Conservation (phyloP, 2,797 vertebrate genomes). For the Fringilla coelebs region DNA sequence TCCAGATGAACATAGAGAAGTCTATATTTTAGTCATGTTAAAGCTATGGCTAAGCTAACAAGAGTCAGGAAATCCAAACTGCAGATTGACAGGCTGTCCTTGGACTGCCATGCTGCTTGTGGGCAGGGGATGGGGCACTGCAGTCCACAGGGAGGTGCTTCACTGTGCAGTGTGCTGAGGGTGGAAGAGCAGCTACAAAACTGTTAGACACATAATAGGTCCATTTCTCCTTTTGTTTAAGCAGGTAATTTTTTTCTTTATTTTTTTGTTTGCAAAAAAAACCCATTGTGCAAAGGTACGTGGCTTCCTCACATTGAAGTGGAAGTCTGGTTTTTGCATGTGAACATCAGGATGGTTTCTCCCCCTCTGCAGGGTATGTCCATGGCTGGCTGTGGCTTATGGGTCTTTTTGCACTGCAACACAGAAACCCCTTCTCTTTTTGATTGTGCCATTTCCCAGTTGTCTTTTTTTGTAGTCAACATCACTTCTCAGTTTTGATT, state of each 20-base stretch:
- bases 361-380: background rate
- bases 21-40: conserved; percentile 52
- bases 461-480: background rate
- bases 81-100: conserved; percentile 16
- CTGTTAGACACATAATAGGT: background rate
- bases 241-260: background rate
- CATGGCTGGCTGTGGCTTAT: rapidly evolving
- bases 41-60: conserved; percentile 49
- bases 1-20: conserved; percentile 9
- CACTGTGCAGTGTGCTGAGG: background rate
- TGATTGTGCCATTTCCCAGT: background rate
- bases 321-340: background rate
- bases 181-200: background rate
- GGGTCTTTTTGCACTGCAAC: background rate
- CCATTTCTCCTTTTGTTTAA: background rate
- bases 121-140: background rate
- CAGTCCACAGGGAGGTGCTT: rapidly evolving
- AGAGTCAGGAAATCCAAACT: conserved; percentile 51
- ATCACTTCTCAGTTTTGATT: background rate
- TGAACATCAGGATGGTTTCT: background rate
- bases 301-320: background rate
- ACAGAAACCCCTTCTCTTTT: background rate
- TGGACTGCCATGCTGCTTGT: background rate
- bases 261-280: background rate
- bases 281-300: rapidly evolving